phyloP scores from a whole-genome alignment of 1,140 invertebrate species.

The Caenorhabditis inopinata region DNA sequence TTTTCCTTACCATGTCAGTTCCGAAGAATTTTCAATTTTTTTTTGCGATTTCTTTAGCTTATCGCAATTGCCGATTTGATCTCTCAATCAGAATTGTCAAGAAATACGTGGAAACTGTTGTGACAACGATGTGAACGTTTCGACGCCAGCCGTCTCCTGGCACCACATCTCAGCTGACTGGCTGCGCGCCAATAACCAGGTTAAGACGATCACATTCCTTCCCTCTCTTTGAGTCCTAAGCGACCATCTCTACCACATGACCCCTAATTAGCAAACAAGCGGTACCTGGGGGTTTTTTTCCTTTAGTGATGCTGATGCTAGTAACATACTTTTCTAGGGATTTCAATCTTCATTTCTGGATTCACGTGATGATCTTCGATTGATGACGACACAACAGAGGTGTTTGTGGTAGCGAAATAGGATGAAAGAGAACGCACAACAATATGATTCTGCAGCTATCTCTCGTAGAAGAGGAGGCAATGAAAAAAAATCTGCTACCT shows the following conservation, averaged over 20 bases:
- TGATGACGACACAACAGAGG: not conserved
- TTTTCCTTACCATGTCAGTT: not conserved
- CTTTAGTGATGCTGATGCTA: not conserved
- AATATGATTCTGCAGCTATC: constrained; percentile 17
- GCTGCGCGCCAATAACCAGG: constrained; percentile 27
- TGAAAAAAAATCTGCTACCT: constrained; percentile 21
- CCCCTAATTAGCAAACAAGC: constrained; percentile 29
- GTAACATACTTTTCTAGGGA: not conserved
- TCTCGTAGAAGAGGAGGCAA: constrained; percentile 3
- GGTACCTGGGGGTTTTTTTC: not conserved
- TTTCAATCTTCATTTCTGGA: not conserved
- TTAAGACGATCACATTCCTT: constrained; percentile 31
- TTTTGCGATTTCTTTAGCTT: not conserved
- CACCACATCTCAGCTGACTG: constrained; percentile 27
- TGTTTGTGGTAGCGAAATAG: not conserved
- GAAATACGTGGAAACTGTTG: not conserved
- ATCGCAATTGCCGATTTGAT: not conserved
- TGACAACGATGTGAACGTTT: not conserved
- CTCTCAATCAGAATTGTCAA: not conserved
- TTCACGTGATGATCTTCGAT: not conserved
- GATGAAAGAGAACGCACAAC: constrained; percentile 11
- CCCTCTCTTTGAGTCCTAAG: constrained; percentile 16
- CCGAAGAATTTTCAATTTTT: not conserved
- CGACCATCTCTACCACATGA: constrained; percentile 30
- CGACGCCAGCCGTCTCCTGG: constrained; percentile 12